Base-by-base conservation (phyloP, 1,140 invertebrate species). In the Meloidogyne hapla region DNA sequence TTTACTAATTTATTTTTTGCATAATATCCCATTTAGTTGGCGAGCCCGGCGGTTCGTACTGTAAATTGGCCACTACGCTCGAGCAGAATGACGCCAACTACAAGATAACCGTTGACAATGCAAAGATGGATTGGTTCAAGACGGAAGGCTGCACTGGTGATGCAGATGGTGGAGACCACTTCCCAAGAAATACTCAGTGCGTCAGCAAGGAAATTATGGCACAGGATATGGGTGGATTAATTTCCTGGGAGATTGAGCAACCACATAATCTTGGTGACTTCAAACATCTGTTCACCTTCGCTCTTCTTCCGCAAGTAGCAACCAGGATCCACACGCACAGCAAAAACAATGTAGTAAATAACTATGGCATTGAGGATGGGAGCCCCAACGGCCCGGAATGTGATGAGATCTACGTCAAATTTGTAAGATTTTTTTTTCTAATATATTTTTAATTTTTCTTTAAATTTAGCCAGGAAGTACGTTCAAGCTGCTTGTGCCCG, bases 381-480 rank as follows among this genome's bases (percentile, higher is more conserved):
- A 8, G 33, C 33, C 33, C 9, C 9, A 8, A 8, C 5, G 48
- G 48, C 2, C 48, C 48, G 18, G 6, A n/a, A 4, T 56, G 48
- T 56, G 48, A 56, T n/a, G 48, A 56, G 48, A n/a, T 56, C 48
- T 56, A n/a, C n/a, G 48, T 56, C 48, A 56, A n/a, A 21, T 56
- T 56, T 56, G 48, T 56, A 56, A 56, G 48, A n/a, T 56, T 56
- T 56, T n/a, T 56, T 4, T 56, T 56, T 8, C n/a, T 56, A 6
- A 18, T 48, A 18, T 5, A n/a, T n/a, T 56, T 56, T n/a, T n/a
- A n/a, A 48, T 56, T 56, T n/a, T 56, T 56, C 6, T 21, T n/a
- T 33, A 33, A 33, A n/a, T 15, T 56, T 56, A 56, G 48, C 48
- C 48, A 56, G 18, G 18, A 4, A 9, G n/a, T 6, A 5, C 18